Conservation (phyloP, 2,113 vertebrate genomes). For the Tetrao urogallus region DNA sequence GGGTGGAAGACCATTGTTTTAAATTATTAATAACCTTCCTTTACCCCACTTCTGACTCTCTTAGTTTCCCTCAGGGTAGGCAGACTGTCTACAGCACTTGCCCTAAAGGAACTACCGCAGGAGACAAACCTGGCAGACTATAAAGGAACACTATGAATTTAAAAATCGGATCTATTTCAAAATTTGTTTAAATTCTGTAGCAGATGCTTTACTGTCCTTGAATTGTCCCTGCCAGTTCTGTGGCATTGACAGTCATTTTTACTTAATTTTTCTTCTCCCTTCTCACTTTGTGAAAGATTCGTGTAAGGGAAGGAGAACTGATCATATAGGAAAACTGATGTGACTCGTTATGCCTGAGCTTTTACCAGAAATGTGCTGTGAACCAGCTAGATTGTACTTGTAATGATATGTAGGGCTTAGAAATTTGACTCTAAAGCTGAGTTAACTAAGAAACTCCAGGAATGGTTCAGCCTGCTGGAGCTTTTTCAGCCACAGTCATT, state of each 20-base stretch:
- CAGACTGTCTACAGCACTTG: slow-evolving; percentile 48
- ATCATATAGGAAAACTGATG: background rate
- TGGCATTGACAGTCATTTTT: background rate
- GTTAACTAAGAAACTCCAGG: background rate
- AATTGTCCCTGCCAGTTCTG: slow-evolving; percentile 33
- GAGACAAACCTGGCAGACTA: slow-evolving; percentile 32
- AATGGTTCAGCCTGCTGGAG: background rate
- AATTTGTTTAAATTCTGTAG: slow-evolving; percentile 48
- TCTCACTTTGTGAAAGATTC: background rate
- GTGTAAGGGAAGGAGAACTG: background rate
- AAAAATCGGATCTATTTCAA: background rate
- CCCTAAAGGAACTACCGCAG: slow-evolving; percentile 48
- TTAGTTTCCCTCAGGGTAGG: slow-evolving; percentile 59
- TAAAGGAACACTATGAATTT: slow-evolving; percentile 39
- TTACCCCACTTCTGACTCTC: slow-evolving; percentile 50
- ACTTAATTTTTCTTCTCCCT: background rate
- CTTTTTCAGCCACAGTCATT: background rate
- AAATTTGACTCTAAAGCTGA: background rate
- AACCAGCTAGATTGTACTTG: slow-evolving; percentile 1
- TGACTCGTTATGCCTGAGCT: background rate
- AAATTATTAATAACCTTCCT: slow-evolving; percentile 58
- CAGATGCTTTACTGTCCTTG: slow-evolving; percentile 37
- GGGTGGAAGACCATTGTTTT: slow-evolving; percentile 21
- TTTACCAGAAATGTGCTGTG: background rate
- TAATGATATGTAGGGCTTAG: background rate